Conservation (phyloP, 1,140 invertebrate species). For the Tetranychus urticae region DNA sequence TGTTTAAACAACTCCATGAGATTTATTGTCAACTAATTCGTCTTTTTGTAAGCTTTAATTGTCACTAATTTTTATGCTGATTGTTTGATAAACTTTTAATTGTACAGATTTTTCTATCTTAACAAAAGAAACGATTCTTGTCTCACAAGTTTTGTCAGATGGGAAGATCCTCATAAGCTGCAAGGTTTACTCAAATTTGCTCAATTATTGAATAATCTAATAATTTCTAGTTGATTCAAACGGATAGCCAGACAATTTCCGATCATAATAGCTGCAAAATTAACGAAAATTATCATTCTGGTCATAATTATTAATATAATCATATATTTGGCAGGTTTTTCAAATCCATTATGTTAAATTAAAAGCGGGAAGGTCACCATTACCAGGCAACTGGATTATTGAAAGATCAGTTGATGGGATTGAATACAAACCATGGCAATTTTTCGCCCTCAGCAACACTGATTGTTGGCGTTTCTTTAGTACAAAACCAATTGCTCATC, state of each 20-base stretch:
- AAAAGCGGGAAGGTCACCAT: constrained; percentile 89
- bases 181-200: background rate
- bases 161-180: no score
- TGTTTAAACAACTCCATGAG: no score
- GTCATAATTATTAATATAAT: background rate
- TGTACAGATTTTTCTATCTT: no score
- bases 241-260: background rate
- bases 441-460: constrained; percentile 70
- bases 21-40: no score
- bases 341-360: constrained; percentile 94
- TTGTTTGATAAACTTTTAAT: no score
- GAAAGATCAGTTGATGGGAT: constrained; percentile 85
- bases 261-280: background rate
- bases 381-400: constrained; percentile 82
- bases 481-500: constrained; percentile 31
- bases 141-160: no score
- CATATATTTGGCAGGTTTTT: constrained; percentile 44
- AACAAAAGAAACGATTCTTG: no score
- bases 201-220: no score
- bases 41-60: no score
- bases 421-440: constrained; percentile 86
- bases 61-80: no score
- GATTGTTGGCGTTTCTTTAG: constrained; percentile 71
- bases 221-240: no score
- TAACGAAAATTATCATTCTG: background rate